Conservation (phyloP, 2,113 vertebrate genomes). For the Equus quagga region DNA sequence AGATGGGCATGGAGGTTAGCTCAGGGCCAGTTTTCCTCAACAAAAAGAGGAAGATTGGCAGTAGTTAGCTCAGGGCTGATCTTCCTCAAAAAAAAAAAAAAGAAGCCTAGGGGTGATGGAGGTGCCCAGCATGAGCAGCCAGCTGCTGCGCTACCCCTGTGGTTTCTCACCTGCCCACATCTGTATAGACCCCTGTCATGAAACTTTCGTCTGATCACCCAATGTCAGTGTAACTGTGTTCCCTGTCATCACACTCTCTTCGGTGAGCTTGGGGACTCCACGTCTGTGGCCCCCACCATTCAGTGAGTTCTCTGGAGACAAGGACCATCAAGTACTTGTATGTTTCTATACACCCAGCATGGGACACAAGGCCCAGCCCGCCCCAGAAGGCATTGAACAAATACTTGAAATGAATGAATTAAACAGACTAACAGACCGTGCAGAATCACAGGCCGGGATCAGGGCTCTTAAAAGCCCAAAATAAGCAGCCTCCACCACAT, state of each 20-base stretch:
- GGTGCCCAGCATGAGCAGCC: not conserved
- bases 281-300: not conserved
- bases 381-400: not conserved
- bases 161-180: not conserved
- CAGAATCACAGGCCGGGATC: not conserved
- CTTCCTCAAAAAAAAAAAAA: no score
- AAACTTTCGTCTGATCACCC: not conserved
- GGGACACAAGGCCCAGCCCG: not conserved
- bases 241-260: not conserved
- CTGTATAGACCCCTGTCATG: not conserved
- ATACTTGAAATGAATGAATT: not conserved
- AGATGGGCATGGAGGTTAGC: no score
- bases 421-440: accelerated
- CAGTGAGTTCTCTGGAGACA: not conserved
- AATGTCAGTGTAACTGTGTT: not conserved
- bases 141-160: accelerated
- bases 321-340: not conserved
- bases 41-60: no score
- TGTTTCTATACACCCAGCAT: not conserved
- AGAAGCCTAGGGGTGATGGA: not conserved
- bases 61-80: no score
- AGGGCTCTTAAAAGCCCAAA: not conserved
- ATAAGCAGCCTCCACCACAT: not conserved
- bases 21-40: no score
- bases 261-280: not conserved